Base-by-base conservation (phyloP, 2,888 invertebrate species). In the Nomada ruficornis region DNA sequence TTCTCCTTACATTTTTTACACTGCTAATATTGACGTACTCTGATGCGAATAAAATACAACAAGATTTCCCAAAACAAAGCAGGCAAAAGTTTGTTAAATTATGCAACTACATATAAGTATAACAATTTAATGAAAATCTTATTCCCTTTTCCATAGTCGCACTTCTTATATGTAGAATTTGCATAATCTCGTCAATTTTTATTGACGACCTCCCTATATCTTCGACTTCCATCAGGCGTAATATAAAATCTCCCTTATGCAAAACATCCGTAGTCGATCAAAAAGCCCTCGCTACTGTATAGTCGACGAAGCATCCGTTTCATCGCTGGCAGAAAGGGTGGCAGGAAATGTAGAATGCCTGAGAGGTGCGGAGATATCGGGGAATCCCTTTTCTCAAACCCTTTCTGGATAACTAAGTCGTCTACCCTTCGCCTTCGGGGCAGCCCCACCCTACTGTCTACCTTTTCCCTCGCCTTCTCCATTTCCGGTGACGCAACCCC, bases 381-480 rank as follows among this genome's bases (percentile, higher is more conserved):
- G 84, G 85, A 86, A 91, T 84, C 86, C 83, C 75, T 82, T 86
- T 87, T 68, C 77, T 63, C 76, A 71, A 68, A 83, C 83, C 72
- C 84, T 87, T 86, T 81, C 72, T 74, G 76, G 83, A 89, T 91
- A 91, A 90, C 89, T 88, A 88, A 90, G 86, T 89, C 87, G 86
- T 89, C 87, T 89, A 87, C 84, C 80, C 78, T 80, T 72, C 77
- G 76, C 80, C 85, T 80, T 85, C 85, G 79, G 80, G 75, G 52
- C 86, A 64, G 36, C 20, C 76, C 70, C 36, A 68, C 72, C 75
- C 54, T 20, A 44, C 63, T 44, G 69, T 67, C 20, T 52, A n/a
- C 59, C 55, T 20, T 63, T n/a, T 44, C 18, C 50, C 50, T 26
- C 68, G 74, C 57, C 77, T 64, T 60, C 26, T 64, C 36, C 13